Percentiles rank a stretch among this genome's conserved stretches.
phyloP scores from a whole-genome alignment of 2,888 invertebrate genomes.

The Portevinia maculata region DNA sequence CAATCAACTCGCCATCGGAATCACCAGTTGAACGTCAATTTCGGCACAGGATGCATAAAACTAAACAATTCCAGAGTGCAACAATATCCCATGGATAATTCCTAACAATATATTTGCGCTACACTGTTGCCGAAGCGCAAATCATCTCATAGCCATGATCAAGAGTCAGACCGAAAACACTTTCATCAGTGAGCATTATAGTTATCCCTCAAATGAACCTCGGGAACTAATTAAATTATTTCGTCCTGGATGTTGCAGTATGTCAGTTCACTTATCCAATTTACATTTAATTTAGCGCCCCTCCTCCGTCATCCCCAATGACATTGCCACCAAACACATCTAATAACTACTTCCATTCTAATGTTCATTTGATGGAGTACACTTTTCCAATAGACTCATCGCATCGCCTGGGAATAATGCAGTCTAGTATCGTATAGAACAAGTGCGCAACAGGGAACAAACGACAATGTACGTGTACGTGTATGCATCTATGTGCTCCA shows the following conservation, averaged over 20 bases:
- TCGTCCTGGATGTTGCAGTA: conserved; percentile 11
- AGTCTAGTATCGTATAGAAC: conserved; percentile 1
- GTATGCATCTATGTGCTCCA: background rate
- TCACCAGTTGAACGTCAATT: conserved; percentile 1
- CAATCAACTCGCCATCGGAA: background rate
- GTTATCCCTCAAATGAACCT: conserved; percentile 36
- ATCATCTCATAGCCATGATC: background rate
- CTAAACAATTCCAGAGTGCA: conserved; percentile 21
- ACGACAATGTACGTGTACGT: background rate
- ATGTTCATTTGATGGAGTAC: conserved; percentile 42
- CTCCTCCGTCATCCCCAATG: background rate
- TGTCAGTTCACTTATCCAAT: conserved; percentile 48
- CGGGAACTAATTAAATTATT: conserved; percentile 52
- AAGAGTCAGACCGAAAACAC: background rate
- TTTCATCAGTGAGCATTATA: conserved; percentile 13
- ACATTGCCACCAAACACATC: background rate
- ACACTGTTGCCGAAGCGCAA: background rate
- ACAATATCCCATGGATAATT: conserved; percentile 4
- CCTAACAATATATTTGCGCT: conserved; percentile 10
- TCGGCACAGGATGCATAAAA: background rate
- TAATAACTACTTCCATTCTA: conserved; percentile 12
- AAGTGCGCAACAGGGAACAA: conserved; percentile 27
- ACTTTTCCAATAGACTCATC: conserved; percentile 29
- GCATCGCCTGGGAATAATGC: conserved; percentile 27
- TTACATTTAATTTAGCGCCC: conserved; percentile 45